Evolutionary conservation across 35 echinoderm and acorn worm species (phyloP), one percentile per base, ranked within the genome.

Genomic region (Heliocidaris tuberculata): DNA sequence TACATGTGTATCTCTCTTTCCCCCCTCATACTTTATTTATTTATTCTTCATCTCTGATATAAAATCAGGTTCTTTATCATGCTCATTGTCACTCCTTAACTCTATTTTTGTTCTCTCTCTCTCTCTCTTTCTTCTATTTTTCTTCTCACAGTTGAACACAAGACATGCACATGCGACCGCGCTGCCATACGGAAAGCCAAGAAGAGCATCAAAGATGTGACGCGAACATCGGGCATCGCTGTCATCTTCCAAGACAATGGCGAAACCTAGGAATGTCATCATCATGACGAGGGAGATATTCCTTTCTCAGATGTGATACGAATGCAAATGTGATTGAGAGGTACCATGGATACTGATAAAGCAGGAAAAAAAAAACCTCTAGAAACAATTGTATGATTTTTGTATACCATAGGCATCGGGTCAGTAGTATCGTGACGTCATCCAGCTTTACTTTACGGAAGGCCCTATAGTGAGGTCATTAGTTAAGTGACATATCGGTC

Each of bases 111-210:
- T 17, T 27, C 60, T 24, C 4, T 70, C 1, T 21, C 21, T 24
- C 60, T 16, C 24, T 6, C 6, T 21, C 2, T 70, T 27, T 6
- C 0, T 70, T 70, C 1, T 6, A 21, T 19, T 65, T 50, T 50
- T 50, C 9, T 50, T 50, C 19, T 60, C 19, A 19, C 27, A 78
- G 65, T 78, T n/a, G 65, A 78, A 78, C n/a, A 24, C 21, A 89
- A 89, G 87, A 89, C 87, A 48, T 89, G 87, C 29, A 89, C 87
- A 5, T 89, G 87, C 31, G 87, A 89, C 87, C 87, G 87, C 5
- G 87, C 19, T 16, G 87, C 87, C 47, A 32, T 89, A 19, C 31
- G 32, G 31, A 89, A 89, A 89, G 87, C 19, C 12, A 89, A 89
- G 87, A 24, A 89, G 87, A 89, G 87, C 87, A 89, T 89, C 87